A percentile compares a stretch with the other conserved stretches of the same genome.
Evolutionary conservation across 2,797 vertebrate species (phyloP).

Genomic region (Argyrosomus regius): DNA sequence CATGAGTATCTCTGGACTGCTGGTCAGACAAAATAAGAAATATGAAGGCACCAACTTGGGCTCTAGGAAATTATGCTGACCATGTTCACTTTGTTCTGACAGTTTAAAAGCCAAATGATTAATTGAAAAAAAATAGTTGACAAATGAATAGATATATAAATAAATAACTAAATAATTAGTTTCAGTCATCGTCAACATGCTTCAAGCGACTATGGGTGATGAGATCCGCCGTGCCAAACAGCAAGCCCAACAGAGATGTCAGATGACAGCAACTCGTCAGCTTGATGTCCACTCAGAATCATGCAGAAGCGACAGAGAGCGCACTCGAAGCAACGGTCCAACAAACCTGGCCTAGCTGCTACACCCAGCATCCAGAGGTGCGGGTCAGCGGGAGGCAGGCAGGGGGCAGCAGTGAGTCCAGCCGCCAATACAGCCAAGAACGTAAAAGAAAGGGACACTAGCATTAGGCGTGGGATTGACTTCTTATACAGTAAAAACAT

Average conservation of each 20-base stretch:
- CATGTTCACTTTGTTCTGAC: neutral
- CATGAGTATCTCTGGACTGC: neutral
- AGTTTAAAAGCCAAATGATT: neutral
- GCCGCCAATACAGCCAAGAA: conserved; percentile 64
- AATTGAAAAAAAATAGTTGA: neutral
- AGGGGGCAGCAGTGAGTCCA: conserved; percentile 78
- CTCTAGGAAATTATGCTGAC: neutral
- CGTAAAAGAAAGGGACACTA: conserved; percentile 83
- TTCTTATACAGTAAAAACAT: conserved; percentile 24
- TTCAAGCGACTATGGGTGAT: conserved; percentile 1
- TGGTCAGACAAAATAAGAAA: neutral
- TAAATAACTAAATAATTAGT: neutral
- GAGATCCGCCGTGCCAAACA: conserved; percentile 19
- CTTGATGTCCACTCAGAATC: conserved; percentile 35
- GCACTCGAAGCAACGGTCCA: conserved; percentile 67
- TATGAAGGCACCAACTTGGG: neutral
- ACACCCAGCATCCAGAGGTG: conserved; percentile 82
- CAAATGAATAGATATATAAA: neutral
- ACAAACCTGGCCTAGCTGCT: conserved; percentile 90
- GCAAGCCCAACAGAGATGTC: conserved; percentile 31
- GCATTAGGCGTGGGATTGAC: conserved; percentile 73
- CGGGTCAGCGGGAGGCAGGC: conserved; percentile 71
- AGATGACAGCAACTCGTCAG: conserved; percentile 22
- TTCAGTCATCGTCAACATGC: conserved; percentile 35
- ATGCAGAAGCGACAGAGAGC: conserved; percentile 54